Conservation (phyloP, 2,797 vertebrate species). For the Chelon auratus region DNA sequence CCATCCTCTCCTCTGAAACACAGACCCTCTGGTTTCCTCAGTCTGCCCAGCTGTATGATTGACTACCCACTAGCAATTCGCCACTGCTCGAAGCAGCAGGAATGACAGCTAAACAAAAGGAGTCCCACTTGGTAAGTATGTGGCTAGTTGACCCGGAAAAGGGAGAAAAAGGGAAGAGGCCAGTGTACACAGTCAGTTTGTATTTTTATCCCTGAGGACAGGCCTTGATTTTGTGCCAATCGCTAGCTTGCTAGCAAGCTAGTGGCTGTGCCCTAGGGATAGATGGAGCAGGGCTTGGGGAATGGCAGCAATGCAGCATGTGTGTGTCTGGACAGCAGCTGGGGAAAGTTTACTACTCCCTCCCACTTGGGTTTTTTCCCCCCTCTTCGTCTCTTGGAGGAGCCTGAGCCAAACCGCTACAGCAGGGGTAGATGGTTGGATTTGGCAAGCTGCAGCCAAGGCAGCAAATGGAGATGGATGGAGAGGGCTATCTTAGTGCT, state of each 20-base stretch:
- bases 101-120: conserved; percentile 47
- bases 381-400: conserved; percentile 66
- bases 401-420: conserved; percentile 89
- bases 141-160: conserved; percentile 37
- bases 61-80: conserved; percentile 24
- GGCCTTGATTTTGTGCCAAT: conserved; percentile 78
- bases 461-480: conserved; percentile 78
- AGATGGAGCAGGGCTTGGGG: conserved; percentile 85
- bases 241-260: conserved; percentile 82
- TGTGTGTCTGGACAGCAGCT: conserved; percentile 97
- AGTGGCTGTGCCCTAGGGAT: conserved; percentile 87
- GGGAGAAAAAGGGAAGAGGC: conserved; percentile 31
- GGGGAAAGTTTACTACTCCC: conserved; percentile 81
- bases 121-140: conserved; percentile 30
- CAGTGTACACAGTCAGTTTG: conserved; percentile 64
- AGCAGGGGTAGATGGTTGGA: conserved; percentile 76
- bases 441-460: conserved; percentile 66
- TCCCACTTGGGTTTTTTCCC: conserved; percentile 52
- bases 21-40: conserved; percentile 66
- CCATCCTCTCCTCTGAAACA: conserved; percentile 78
- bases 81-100: conserved; percentile 47
- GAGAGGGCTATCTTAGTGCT: conserved; percentile 86
- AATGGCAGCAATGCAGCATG: conserved; percentile 99
- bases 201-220: conserved; percentile 75
- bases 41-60: conserved; percentile 67